Base-by-base conservation (phyloP, 1,140 invertebrate genomes). In the Metaphire vulgaris region DNA sequence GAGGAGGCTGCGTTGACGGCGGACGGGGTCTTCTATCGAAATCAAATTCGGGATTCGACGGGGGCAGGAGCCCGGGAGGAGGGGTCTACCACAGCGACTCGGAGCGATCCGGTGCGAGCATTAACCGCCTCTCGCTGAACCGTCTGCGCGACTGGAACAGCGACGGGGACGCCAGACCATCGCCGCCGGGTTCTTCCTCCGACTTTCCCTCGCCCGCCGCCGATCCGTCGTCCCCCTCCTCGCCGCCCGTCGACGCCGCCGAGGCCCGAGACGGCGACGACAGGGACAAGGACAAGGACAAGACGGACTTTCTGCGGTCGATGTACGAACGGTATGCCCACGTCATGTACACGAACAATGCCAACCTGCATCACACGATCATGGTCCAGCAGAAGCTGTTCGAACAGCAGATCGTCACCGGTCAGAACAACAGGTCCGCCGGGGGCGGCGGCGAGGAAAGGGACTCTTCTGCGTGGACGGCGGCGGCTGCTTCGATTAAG, bases 331-430 rank as follows among this genome's bases (percentile, higher is more conserved):
- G 56, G 33, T 64, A 34, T 21, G 33, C 72, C 33, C 32, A 73
- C n/a, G 41, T 73, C 16, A 73, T 73, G 72, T 73, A 73, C 34
- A 73, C 72, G 30, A 73, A 73, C 31, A 16, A 34, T 32, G 72
- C 72, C 33, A 73, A 73, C n/a, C 72, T 73, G n/a, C 72, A 41
- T 6, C 72, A 73, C 34, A 73, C 72, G 26, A 73, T 73, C 72
- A 73, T 73, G 72, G 26, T 73, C 41, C 72, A 73, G 41, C 72
- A 73, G 26, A 34, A 30, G 56, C 72, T 73, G 26, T 73, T 73
- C 41, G 31, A 73, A n/a, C 72, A 73, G 30, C 72, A 73, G 41
- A 15, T 73, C 30, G 30, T n/a, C 30, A 33, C n/a, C 28, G 26
- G 69, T 21, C 21, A 12, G 30, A 26, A 71, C 21, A 56, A n/a